Percentiles rank a stretch among this genome's conserved stretches.
Conservation (phyloP, 2,113 vertebrate genomes). For the Corythoichthys haematopterus region DNA sequence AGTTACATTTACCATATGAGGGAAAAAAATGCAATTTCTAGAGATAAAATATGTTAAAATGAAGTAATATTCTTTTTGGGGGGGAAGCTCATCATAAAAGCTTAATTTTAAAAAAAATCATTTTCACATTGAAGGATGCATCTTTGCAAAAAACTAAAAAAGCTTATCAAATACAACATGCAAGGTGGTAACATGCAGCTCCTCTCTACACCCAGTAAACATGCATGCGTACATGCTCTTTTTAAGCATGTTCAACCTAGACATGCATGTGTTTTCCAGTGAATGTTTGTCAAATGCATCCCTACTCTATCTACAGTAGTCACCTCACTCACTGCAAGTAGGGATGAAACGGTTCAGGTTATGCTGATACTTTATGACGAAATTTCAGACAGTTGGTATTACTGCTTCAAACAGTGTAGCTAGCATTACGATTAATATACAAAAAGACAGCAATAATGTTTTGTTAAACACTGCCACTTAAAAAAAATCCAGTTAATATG, state of each 20-base stretch:
- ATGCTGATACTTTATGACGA: too few species aligned
- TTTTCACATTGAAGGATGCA: background rate
- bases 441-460: too few species aligned
- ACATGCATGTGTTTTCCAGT: slow-evolving; percentile 23
- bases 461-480: too few species aligned
- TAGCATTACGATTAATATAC: too few species aligned
- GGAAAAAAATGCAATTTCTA: background rate
- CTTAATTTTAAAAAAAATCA: too few species aligned
- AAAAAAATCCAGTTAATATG: too few species aligned
- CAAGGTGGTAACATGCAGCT: background rate
- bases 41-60: slow-evolving; percentile 9
- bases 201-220: slow-evolving; percentile 17
- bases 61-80: too few species aligned
- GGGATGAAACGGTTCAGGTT: background rate
- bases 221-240: slow-evolving; percentile 42
- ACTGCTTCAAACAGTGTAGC: too few species aligned
- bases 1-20: too few species aligned
- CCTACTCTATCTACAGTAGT: background rate
- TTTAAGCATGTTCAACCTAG: slow-evolving; percentile 33
- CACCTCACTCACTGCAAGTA: slow-evolving; percentile 8
- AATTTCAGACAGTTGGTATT: too few species aligned
- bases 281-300: background rate
- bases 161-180: background rate
- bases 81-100: too few species aligned
- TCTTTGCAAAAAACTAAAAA: background rate